These are phyloP conservation scores for Spisula subtruncata DNA, from an alignment of 2,888 invertebrate genomes.

Conservation along the genomic window DNA sequence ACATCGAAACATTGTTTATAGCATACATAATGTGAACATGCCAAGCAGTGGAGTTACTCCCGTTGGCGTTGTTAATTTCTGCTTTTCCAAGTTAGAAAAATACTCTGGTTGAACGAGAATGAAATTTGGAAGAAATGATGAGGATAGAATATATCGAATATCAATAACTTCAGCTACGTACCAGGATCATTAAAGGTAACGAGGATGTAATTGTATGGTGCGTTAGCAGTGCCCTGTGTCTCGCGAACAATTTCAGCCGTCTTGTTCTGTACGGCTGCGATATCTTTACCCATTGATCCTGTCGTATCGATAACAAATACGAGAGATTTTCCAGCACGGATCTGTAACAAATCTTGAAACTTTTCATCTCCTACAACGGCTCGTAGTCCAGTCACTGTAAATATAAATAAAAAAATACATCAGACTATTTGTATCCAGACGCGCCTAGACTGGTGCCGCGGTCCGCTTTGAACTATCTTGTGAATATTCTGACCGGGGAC, in stretches of 20 bases:
- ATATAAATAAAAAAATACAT: neutral
- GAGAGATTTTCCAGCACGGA: conserved; percentile 74
- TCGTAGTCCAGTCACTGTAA: conserved; percentile 67
- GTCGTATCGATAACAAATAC: conserved; percentile 80
- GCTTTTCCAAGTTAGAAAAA: too few species aligned
- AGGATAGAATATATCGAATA: neutral
- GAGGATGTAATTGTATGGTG: conserved; percentile 77
- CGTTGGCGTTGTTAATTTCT: too few species aligned
- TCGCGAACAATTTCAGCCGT: conserved; percentile 71
- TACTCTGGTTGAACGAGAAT: too few species aligned
- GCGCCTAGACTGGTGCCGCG: too few species aligned
- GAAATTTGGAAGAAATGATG: neutral
- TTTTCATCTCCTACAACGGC: conserved; percentile 64
- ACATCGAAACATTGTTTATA: neutral
- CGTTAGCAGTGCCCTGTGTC: conserved; percentile 67
- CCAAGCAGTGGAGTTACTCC: too few species aligned
- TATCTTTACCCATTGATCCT: conserved; percentile 73
- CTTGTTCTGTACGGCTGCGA: conserved; percentile 73
- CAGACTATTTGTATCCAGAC: too few species aligned
- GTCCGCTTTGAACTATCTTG: too few species aligned
- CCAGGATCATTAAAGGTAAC: conserved; percentile 78
- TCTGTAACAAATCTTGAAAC: conserved; percentile 71
- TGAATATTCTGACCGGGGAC: too few species aligned
- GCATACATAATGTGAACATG: too few species aligned
- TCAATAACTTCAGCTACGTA: neutral